These are phyloP conservation scores for Coenonympha glycerion DNA, from an alignment of 2,888 invertebrate genomes.

Conservation along the genomic window DNA sequence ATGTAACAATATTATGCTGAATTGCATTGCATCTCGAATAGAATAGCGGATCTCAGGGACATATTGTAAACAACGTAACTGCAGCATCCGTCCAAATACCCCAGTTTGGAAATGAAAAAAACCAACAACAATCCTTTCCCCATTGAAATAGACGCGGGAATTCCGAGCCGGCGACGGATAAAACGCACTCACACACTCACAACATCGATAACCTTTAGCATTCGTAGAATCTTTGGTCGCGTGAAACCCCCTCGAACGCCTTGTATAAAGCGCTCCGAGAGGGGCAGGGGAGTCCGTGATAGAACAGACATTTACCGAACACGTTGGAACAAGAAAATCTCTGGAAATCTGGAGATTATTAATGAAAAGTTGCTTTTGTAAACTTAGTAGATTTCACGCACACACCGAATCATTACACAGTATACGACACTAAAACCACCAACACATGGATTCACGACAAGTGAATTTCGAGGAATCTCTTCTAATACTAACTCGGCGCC, in stretches of 20 bases:
- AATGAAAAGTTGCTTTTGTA: slow-evolving; percentile 33
- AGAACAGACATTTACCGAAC: slow-evolving; percentile 35
- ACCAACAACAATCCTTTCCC: slow-evolving; percentile 33
- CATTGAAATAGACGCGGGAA: slow-evolving; percentile 40
- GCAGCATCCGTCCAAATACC: slow-evolving; percentile 29
- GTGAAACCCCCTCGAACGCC: slow-evolving; percentile 34
- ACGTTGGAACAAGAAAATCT: slow-evolving; percentile 44
- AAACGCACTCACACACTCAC: slow-evolving; percentile 33
- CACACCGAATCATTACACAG: slow-evolving; percentile 12
- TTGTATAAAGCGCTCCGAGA: slow-evolving; percentile 21
- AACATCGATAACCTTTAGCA: slow-evolving; percentile 21
- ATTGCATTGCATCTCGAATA: not conserved
- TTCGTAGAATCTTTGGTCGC: slow-evolving; percentile 23
- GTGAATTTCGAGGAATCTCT: slow-evolving; percentile 59
- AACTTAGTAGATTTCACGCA: slow-evolving; percentile 17
- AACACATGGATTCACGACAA: slow-evolving; percentile 34
- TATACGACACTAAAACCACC: slow-evolving; percentile 27
- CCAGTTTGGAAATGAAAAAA: slow-evolving; percentile 26
- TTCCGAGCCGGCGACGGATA: slow-evolving; percentile 35
- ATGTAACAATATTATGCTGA: no score
- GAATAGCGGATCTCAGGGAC: not conserved
- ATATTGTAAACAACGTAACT: not conserved
- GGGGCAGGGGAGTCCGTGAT: slow-evolving; percentile 34
- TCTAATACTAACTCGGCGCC: slow-evolving; percentile 37
- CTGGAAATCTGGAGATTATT: slow-evolving; percentile 21